Conservation (phyloP, 1,140 invertebrate genomes). For the Argopecten irradians region DNA sequence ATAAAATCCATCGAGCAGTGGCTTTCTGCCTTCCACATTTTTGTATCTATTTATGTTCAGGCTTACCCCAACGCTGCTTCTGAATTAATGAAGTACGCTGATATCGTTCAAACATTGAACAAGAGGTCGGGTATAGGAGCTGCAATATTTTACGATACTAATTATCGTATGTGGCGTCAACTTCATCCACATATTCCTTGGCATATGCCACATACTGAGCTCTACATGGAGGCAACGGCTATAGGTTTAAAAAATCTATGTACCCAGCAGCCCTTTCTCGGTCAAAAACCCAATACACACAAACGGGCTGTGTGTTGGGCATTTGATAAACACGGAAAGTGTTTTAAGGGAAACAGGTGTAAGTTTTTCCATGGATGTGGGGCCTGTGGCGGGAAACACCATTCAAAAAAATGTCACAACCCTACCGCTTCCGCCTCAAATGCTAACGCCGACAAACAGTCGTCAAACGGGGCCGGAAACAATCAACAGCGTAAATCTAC, state of each 20-base stretch:
- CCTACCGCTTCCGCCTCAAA: neutral
- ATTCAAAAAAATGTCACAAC: neutral
- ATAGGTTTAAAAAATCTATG: neutral
- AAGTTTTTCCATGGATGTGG: neutral
- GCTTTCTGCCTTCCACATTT: no score
- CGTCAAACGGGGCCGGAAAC: no score
- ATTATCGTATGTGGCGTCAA: no score
- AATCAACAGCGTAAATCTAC: no score
- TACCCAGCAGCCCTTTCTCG: neutral
- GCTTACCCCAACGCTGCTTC: no score
- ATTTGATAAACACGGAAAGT: neutral
- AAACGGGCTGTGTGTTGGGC: neutral
- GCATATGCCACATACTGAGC: constrained; percentile 13
- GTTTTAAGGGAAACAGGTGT: neutral
- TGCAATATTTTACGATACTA: no score
- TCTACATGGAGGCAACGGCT: neutral
- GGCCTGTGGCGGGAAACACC: neutral
- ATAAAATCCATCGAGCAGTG: no score
- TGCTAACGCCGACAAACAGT: neutral
- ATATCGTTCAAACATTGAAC: no score
- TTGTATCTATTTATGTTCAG: no score
- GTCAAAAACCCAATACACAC: neutral
- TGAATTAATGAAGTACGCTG: no score
- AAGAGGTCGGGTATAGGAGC: no score
- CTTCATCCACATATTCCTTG: no score